Percentiles rank a stretch among this genome's conserved stretches.
Conservation (phyloP, 2,888 invertebrate species). For the Marronus borbonicus region DNA sequence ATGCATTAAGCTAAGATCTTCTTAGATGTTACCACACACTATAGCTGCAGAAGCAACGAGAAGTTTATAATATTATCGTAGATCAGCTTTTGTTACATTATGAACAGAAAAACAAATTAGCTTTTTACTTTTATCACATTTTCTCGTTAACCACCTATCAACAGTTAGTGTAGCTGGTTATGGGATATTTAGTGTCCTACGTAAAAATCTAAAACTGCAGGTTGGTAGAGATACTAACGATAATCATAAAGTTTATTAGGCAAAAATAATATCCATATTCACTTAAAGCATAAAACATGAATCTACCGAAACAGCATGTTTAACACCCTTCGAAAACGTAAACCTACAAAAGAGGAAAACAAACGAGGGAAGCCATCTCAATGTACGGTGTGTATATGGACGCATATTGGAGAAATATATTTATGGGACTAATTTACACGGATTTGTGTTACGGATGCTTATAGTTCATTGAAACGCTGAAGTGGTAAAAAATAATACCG, state of each 20-base stretch:
- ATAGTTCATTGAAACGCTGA: too few relatives aligned
- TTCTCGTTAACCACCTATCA: background rate
- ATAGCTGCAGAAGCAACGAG: too few relatives aligned
- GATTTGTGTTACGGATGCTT: too few relatives aligned
- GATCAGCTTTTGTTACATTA: too few relatives aligned
- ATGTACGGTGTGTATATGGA: too few relatives aligned
- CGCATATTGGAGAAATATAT: background rate
- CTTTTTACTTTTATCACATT: background rate
- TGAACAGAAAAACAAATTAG: too few relatives aligned
- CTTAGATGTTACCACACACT: too few relatives aligned
- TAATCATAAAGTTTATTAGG: background rate
- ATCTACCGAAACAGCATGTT: background rate
- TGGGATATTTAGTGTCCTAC: background rate
- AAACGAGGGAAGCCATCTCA: too few relatives aligned
- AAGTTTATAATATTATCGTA: too few relatives aligned
- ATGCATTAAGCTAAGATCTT: too few relatives aligned
- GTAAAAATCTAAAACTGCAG: slow-evolving; percentile 1
- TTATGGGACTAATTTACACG: background rate
- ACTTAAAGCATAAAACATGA: background rate
- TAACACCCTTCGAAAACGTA: background rate
- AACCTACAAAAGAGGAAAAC: too few relatives aligned
- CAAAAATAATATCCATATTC: slow-evolving; percentile 1
- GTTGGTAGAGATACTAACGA: background rate
- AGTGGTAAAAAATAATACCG: too few relatives aligned
- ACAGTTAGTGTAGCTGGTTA: background rate